Percentiles rank a stretch among this genome's conserved stretches.
phyloP scores from a whole-genome alignment of 2,113 vertebrate genomes.

The Gallinago media region DNA sequence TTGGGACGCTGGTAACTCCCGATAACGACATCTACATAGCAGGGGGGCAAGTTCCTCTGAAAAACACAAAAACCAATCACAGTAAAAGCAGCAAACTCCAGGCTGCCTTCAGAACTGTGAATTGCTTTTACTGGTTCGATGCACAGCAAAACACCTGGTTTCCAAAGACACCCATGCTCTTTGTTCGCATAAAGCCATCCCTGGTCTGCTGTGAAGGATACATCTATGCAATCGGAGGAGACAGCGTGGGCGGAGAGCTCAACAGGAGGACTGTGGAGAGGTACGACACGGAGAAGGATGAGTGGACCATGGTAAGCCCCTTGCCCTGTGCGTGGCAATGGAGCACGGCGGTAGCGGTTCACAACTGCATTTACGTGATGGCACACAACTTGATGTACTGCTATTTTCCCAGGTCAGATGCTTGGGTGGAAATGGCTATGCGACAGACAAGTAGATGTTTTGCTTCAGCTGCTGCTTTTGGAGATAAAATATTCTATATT shows the following conservation, averaged over 20 bases:
- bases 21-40: slow-evolving; percentile 98
- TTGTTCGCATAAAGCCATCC: slow-evolving; percentile 91
- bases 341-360: slow-evolving; percentile 90
- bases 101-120: slow-evolving; percentile 90
- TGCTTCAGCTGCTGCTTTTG: slow-evolving; percentile 92
- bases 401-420: slow-evolving; percentile 92
- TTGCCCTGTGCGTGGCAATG: slow-evolving; percentile 95
- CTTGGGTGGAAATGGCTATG: slow-evolving; percentile 97
- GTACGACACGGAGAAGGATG: slow-evolving; percentile 93
- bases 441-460: slow-evolving; percentile 93
- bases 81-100: slow-evolving; percentile 90
- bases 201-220: slow-evolving; percentile 94
- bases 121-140: slow-evolving; percentile 97
- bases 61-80: slow-evolving; percentile 88
- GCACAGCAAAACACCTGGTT: slow-evolving; percentile 98
- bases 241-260: slow-evolving; percentile 90
- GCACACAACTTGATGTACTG: slow-evolving; percentile 96
- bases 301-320: slow-evolving; percentile 94
- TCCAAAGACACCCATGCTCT: slow-evolving; percentile 94
- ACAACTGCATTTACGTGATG: slow-evolving; percentile 95
- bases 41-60: slow-evolving; percentile 92
- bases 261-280: slow-evolving; percentile 94
- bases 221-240: slow-evolving; percentile 96
- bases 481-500: slow-evolving; percentile 95
- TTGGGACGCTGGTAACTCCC: slow-evolving; percentile 92